These are phyloP conservation scores for Oscheius sp. DNA, from an alignment of 2,888 invertebrate species.

Conservation along the genomic window DNA sequence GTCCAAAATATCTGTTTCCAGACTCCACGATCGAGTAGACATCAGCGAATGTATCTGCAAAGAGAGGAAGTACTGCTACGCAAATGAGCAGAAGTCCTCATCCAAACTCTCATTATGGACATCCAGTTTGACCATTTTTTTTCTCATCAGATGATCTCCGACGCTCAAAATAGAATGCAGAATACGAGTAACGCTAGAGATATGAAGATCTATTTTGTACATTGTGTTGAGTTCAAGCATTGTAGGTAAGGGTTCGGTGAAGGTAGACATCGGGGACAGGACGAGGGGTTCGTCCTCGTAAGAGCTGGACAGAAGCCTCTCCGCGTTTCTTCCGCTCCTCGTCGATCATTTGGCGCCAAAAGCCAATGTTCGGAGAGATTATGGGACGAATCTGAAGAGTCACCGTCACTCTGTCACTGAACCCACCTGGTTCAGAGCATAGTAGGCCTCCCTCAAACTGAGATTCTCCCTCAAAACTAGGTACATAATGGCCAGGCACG, in stretches of 20 bases:
- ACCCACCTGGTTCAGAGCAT: constrained; percentile 49
- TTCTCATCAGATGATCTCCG: not conserved
- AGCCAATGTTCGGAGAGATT: constrained; percentile 57
- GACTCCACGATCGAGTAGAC: constrained; percentile 65
- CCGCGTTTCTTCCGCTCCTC: constrained; percentile 48
- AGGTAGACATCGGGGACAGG: constrained; percentile 68
- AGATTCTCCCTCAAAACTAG: constrained; percentile 48
- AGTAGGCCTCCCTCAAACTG: constrained; percentile 54
- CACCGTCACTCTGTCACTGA: not conserved
- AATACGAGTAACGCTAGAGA: constrained; percentile 5
- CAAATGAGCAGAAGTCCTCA: constrained; percentile 33
- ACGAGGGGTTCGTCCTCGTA: constrained; percentile 64
- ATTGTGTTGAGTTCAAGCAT: not conserved
- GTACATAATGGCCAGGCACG: constrained; percentile 51
- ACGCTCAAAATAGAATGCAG: constrained; percentile 11
- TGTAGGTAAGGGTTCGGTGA: constrained; percentile 42
- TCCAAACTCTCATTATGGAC: not conserved
- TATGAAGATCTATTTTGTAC: constrained; percentile 2
- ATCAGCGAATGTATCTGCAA: constrained; percentile 70
- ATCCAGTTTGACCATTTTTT: constrained; percentile 4
- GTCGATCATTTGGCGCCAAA: constrained; percentile 62
- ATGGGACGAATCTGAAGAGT: constrained; percentile 51
- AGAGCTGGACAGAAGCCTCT: constrained; percentile 61
- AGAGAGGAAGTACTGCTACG: constrained; percentile 63
- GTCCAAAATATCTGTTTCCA: constrained; percentile 37